These are phyloP conservation scores for Lithophane leautieri DNA, from an alignment of 2,888 invertebrate genomes.

Conservation along the genomic window DNA sequence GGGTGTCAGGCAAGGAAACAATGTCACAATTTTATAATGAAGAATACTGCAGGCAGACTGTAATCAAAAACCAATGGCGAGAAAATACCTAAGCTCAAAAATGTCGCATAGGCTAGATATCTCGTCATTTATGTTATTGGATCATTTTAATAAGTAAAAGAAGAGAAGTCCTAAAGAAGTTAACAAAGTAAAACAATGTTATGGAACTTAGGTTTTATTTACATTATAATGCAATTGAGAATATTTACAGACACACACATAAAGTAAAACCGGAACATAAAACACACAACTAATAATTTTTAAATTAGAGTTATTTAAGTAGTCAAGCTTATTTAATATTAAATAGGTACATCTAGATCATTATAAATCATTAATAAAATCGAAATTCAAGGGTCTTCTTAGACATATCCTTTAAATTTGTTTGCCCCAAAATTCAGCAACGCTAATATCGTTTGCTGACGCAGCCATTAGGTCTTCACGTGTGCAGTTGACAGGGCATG, in stretches of 20 bases:
- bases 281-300: neutral
- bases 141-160: neutral
- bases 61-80: neutral
- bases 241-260: constrained; percentile 44
- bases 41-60: neutral
- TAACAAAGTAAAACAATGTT: constrained; percentile 3
- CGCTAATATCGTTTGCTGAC: too few relatives aligned
- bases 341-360: constrained; percentile 21
- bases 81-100: neutral
- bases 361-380: constrained; percentile 19
- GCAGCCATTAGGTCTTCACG: too few relatives aligned
- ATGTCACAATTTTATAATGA: neutral
- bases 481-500: too few relatives aligned
- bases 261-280: constrained; percentile 5
- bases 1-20: neutral
- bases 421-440: too few relatives aligned
- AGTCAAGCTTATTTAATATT: constrained; percentile 12
- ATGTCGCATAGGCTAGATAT: neutral
- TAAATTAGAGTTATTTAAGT: constrained; percentile 5
- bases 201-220: constrained; percentile 42
- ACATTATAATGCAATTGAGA: constrained; percentile 21
- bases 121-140: neutral
- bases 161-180: neutral
- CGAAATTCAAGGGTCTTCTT: neutral
- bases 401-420: too few relatives aligned